Conservation (phyloP, 1,140 invertebrate species). For the Diachasma alloeum region DNA sequence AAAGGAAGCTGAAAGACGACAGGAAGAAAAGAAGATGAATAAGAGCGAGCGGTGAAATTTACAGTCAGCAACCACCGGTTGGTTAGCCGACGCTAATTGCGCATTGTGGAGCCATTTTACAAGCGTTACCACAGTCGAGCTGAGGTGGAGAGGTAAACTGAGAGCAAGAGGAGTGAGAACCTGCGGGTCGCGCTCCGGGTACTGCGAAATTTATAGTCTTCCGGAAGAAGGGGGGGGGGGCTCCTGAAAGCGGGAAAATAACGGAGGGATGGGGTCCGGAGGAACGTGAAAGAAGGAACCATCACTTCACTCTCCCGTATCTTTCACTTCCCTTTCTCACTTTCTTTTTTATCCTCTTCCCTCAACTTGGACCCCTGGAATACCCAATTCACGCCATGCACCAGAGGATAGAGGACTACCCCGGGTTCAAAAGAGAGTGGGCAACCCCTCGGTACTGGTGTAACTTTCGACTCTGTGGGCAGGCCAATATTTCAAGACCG, state of each 20-base stretch:
- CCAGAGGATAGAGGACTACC: not conserved
- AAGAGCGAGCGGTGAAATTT: slow-evolving; percentile 29
- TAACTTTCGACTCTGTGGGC: slow-evolving; percentile 58
- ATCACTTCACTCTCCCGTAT: not conserved
- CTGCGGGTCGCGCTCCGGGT: slow-evolving; percentile 8
- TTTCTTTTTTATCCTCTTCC: not conserved
- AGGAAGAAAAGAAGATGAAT: slow-evolving; percentile 13
- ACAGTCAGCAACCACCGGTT: slow-evolving; percentile 27
- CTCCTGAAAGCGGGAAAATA: slow-evolving; percentile 15
- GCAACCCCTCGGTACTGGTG: slow-evolving; percentile 11
- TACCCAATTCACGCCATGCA: slow-evolving; percentile 25
- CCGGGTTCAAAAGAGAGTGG: not conserved
- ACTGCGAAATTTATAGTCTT: slow-evolving; percentile 25
- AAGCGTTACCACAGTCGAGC: slow-evolving; percentile 33
- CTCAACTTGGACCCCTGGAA: not conserved
- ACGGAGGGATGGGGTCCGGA: slow-evolving; percentile 4
- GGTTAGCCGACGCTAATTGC: slow-evolving; percentile 47
- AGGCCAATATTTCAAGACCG: slow-evolving; percentile 60
- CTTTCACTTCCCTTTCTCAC: slow-evolving; percentile 3
- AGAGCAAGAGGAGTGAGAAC: slow-evolving; percentile 12
- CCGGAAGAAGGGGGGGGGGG: slow-evolving; percentile 5
- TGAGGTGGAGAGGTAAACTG: slow-evolving; percentile 13
- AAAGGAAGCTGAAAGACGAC: slow-evolving; percentile 2
- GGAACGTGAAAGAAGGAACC: not conserved
- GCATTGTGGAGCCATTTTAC: slow-evolving; percentile 39